These are phyloP conservation scores for Diarsia dahlii DNA, from an alignment of 2,888 invertebrate species.

Conservation along the genomic window DNA sequence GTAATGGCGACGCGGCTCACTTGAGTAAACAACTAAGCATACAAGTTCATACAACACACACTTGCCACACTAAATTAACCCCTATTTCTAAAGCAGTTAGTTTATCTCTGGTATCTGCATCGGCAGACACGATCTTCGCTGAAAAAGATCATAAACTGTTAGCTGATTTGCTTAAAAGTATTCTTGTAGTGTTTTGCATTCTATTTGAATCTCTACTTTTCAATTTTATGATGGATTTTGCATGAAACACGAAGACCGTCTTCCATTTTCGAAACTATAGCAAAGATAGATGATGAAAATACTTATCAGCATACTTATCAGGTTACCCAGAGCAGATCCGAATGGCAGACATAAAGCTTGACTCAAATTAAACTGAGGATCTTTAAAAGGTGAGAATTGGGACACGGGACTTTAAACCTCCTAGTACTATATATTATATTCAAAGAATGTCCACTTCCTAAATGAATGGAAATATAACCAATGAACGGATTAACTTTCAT, in stretches of 20 bases:
- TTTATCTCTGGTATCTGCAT: slow-evolving; percentile 1
- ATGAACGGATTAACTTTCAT: slow-evolving; percentile 23
- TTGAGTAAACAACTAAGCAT: slow-evolving; percentile 56
- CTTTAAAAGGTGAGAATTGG: no score
- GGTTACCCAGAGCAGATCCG: neutral
- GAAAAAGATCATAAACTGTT: slow-evolving; percentile 38
- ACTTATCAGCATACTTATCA: no score
- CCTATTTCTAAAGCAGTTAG: slow-evolving; percentile 17
- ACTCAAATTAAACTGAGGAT: neutral
- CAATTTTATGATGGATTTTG: slow-evolving; percentile 18
- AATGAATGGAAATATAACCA: neutral
- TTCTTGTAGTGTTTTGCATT: slow-evolving; percentile 33
- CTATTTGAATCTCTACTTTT: slow-evolving; percentile 19
- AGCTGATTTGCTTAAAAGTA: slow-evolving; percentile 49
- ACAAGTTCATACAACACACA: slow-evolving; percentile 13
- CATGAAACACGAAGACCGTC: neutral
- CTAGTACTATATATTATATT: neutral
- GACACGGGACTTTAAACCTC: neutral
- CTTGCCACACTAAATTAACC: slow-evolving; percentile 32
- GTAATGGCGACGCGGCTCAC: slow-evolving; percentile 56
- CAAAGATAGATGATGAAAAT: neutral
- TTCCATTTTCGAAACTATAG: slow-evolving; percentile 3
- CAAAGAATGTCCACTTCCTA: neutral
- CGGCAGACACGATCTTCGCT: slow-evolving; percentile 34
- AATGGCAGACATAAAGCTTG: neutral